Conservation (phyloP, 2,888 invertebrate genomes). For the Seira sanloemensis region DNA sequence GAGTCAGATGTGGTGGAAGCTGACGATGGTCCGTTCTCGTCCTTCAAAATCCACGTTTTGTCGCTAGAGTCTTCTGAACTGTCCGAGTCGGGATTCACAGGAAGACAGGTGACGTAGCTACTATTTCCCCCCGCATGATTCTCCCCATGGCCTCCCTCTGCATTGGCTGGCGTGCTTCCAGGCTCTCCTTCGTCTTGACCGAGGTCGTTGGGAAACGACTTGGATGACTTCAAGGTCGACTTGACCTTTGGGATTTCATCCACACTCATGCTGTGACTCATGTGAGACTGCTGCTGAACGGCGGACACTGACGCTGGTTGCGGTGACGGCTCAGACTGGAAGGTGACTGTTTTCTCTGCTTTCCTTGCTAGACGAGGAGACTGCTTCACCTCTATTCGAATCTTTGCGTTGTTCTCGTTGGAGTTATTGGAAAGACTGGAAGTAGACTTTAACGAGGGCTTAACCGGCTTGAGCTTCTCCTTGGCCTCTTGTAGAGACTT, state of each 20-base stretch:
- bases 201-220: slow-evolving; percentile 91
- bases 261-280: slow-evolving; percentile 87
- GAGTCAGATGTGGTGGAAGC: slow-evolving; percentile 64
- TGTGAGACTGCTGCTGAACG: slow-evolving; percentile 50
- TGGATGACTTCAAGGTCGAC: slow-evolving; percentile 89
- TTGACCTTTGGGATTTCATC: slow-evolving; percentile 91
- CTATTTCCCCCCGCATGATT: slow-evolving; percentile 22
- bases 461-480: slow-evolving; percentile 71
- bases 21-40: slow-evolving; percentile 68
- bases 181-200: slow-evolving; percentile 78
- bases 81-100: slow-evolving; percentile 77
- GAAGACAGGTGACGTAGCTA: slow-evolving; percentile 75
- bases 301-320: slow-evolving; percentile 31
- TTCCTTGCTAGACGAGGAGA: slow-evolving; percentile 70
- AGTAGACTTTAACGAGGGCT: slow-evolving; percentile 69
- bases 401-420: slow-evolving; percentile 64
- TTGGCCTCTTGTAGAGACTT: slow-evolving; percentile 72
- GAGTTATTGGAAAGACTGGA: slow-evolving; percentile 51
- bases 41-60: slow-evolving; percentile 73
- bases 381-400: slow-evolving; percentile 73
- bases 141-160: slow-evolving; percentile 23
- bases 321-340: slow-evolving; percentile 68
- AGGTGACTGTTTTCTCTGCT: slow-evolving; percentile 72
- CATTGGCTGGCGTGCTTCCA: slow-evolving; percentile 82
- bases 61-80: slow-evolving; percentile 73